Evolutionary conservation across 2,113 vertebrate species (phyloP).

Genomic region (Eurystomus gularis): DNA sequence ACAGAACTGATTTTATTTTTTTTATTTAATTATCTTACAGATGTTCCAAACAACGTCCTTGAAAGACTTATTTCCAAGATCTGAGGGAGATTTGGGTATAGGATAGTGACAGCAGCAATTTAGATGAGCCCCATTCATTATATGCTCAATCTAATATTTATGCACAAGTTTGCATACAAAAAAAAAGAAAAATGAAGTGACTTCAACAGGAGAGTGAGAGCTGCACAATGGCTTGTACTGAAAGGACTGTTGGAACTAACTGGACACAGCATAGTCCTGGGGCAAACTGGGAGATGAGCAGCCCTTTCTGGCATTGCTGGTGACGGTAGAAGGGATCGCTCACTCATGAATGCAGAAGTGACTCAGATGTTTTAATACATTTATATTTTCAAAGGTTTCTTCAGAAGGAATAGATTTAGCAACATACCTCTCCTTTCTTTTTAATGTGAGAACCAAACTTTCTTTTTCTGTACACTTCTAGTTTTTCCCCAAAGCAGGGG

Average conservation of each 20-base stretch:
- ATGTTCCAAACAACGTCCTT: not conserved
- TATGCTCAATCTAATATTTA: not conserved
- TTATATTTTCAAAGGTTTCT: constrained; percentile 32
- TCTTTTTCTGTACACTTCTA: not conserved
- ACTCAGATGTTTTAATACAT: constrained; percentile 6
- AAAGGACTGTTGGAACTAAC: not conserved
- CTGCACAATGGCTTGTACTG: not conserved
- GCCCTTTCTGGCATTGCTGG: not conserved
- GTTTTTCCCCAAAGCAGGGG: constrained; percentile 51
- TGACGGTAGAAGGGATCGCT: not conserved
- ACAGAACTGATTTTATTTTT: not conserved
- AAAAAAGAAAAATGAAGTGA: not conserved
- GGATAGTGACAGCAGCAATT: not conserved
- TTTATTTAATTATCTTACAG: not conserved
- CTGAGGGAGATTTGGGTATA: not conserved
- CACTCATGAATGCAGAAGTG: not conserved
- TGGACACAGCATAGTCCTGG: not conserved
- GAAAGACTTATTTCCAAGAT: not conserved
- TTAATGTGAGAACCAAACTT: not conserved
- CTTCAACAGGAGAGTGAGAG: not conserved
- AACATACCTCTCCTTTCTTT: constrained; percentile 4
- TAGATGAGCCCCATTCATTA: not conserved
- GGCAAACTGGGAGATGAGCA: not conserved
- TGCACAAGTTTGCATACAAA: not conserved
- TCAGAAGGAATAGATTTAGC: constrained; percentile 41